phyloP scores from a whole-genome alignment of 2,113 vertebrate genomes.

The Sceloporus undulatus region DNA sequence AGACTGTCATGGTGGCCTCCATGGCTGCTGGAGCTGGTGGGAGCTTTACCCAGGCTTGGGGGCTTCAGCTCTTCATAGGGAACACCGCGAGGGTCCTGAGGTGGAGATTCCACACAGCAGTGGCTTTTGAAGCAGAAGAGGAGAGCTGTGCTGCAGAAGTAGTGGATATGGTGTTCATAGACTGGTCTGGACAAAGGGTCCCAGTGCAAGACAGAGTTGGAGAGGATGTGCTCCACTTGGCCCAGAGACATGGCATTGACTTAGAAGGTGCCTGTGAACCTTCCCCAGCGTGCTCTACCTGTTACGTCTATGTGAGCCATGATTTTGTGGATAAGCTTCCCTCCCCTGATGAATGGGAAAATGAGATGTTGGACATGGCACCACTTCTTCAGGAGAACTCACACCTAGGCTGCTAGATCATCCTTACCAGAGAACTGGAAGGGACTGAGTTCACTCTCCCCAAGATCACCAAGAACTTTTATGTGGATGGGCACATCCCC shows the following conservation, averaged over 20 bases:
- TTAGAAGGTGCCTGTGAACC: constrained; percentile 95
- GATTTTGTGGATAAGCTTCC: constrained; percentile 82
- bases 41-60: too few relatives aligned
- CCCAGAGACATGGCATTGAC: constrained; percentile 87
- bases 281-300: constrained; percentile 91
- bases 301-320: constrained; percentile 87
- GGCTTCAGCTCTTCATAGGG: too few relatives aligned
- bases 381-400: constrained; percentile 91
- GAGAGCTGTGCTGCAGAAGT: constrained; percentile 50
- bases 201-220: constrained; percentile 88
- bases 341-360: constrained; percentile 88
- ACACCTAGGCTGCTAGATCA: constrained; percentile 89
- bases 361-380: constrained; percentile 95
- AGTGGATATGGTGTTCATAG: constrained; percentile 89
- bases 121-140: constrained; percentile 37
- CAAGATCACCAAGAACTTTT: constrained; percentile 92
- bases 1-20: too few relatives aligned
- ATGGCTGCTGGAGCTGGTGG: too few relatives aligned
- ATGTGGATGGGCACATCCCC: constrained; percentile 91
- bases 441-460: constrained; percentile 88
- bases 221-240: constrained; percentile 87
- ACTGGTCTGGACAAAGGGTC: constrained; percentile 84
- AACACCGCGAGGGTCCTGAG: too few relatives aligned
- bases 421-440: constrained; percentile 84
- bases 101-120: constrained; percentile 23